Conservation (phyloP, 2,888 invertebrate species). For the Nesidiocoris tenuis region DNA sequence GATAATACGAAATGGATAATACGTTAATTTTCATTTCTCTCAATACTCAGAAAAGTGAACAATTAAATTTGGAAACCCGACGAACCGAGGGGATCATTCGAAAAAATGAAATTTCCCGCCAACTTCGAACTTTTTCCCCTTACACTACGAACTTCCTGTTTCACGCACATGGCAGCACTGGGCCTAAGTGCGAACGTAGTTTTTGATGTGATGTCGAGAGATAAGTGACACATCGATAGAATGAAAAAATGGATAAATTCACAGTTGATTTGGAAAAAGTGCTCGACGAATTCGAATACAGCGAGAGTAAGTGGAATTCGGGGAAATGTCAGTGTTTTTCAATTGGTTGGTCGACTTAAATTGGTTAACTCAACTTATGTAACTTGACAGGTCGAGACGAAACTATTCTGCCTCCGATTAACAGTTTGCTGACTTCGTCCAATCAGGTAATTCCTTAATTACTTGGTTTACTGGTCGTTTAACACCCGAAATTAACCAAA, state of each 20-base stretch:
- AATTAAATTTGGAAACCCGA: too few relatives aligned
- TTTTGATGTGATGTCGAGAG: too few relatives aligned
- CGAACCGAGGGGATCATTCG: too few relatives aligned
- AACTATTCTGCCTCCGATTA: conserved; percentile 46
- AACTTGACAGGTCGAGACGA: conserved; percentile 49
- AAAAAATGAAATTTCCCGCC: too few relatives aligned
- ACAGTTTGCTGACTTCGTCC: conserved; percentile 45
- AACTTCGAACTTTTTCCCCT: too few relatives aligned
- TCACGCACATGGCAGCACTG: too few relatives aligned
- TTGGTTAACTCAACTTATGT: conserved; percentile 15
- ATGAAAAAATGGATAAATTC: conserved; percentile 63
- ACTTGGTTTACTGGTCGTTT: not conserved
- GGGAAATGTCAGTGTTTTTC: not conserved
- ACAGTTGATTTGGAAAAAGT: conserved; percentile 79
- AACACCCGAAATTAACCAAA: too few relatives aligned
- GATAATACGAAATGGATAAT: too few relatives aligned
- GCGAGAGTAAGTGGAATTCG: conserved; percentile 59
- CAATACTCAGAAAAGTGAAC: too few relatives aligned
- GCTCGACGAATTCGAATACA: conserved; percentile 78
- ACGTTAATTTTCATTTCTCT: too few relatives aligned
- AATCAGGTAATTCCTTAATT: conserved; percentile 47
- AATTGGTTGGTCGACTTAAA: conserved; percentile 17
- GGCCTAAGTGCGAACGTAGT: too few relatives aligned
- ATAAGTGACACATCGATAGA: conserved; percentile 25
- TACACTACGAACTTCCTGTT: too few relatives aligned